Base-by-base conservation (phyloP, 2,888 invertebrate species). In the Alitta virens region DNA sequence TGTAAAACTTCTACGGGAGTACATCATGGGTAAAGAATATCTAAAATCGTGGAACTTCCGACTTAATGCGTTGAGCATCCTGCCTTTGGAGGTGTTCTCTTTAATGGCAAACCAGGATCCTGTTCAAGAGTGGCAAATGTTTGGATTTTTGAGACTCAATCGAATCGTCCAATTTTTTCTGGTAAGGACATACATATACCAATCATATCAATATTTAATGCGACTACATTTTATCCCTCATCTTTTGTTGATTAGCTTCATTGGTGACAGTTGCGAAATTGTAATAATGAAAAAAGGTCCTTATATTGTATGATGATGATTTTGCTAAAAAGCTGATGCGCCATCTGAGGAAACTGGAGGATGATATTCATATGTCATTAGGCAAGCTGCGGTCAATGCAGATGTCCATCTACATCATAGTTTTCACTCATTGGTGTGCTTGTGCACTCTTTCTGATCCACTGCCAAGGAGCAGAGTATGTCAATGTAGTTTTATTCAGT, bases 81-180 rank as follows among this genome's bases (percentile, higher is more conserved):
- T 67, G n/a, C 68, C 68, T 2, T n/a, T 68, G 0, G 68, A 68
- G 55, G 2, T 64, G 1, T 38, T 66, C 27, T 51, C 52, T 54
- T 27, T 63, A 18, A 0, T 49, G 9, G 26, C 14, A 1, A 14
- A 16, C n/a, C 2, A 24, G 5, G 49, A 23, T 12, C 3, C 33
- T 7, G n/a, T 33, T 21, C n/a, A 23, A n/a, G 21, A 25, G 18
- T 23, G 49, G 57, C 26, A 24, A 16, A 24, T 55, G 26, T 65
- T 57, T 49, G 63, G 42, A 1, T 42, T 63, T 27, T 56, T 63
- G 2, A 54, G 54, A 18, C 63, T 67, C 27, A 67, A 67, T 55
- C 25, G 65, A 24, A 14, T 65, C 23, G 38, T 63, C 33, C 65
- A 67, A 38, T 18, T 60, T 21, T 46, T 51, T 23, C 52, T 61